Evolutionary conservation across 2,888 invertebrate species (phyloP).

Genomic region (Sinelater perroti): DNA sequence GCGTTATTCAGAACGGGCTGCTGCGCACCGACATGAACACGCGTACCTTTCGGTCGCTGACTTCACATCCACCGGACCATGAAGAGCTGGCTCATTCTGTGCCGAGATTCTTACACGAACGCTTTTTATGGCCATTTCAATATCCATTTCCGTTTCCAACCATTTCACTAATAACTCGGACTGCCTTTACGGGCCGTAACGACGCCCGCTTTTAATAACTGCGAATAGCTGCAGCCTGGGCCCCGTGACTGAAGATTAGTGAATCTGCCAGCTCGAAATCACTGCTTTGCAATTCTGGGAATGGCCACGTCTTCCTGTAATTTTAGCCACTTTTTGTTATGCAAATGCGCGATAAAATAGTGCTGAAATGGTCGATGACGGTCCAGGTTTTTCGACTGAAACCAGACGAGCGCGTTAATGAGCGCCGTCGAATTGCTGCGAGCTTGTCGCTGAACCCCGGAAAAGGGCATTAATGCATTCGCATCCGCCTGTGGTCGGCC

Average conservation of each 20-base stretch:
- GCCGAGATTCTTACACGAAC: slow-evolving; percentile 36
- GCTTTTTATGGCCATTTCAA: slow-evolving; percentile 31
- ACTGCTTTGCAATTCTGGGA: slow-evolving; percentile 24
- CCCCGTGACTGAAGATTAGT: slow-evolving; percentile 15
- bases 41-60: slow-evolving; percentile 56
- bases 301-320: slow-evolving; percentile 26
- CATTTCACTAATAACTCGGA: slow-evolving; percentile 27
- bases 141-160: slow-evolving; percentile 34
- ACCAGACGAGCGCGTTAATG: slow-evolving; percentile 10
- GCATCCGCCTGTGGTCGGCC: background rate
- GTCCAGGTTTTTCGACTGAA: slow-evolving; percentile 1
- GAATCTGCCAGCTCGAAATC: slow-evolving; percentile 9
- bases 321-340: slow-evolving; percentile 29
- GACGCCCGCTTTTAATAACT: slow-evolving; percentile 16
- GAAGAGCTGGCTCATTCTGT: slow-evolving; percentile 40
- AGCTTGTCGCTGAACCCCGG: slow-evolving; percentile 9
- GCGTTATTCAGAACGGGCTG: slow-evolving; percentile 21
- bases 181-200: slow-evolving; percentile 23
- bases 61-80: slow-evolving; percentile 54
- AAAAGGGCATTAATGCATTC: slow-evolving; percentile 4
- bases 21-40: slow-evolving; percentile 50
- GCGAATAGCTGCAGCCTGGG: slow-evolving; percentile 5
- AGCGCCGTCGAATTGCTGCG: slow-evolving; percentile 3
- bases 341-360: slow-evolving; percentile 19
- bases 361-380: slow-evolving; percentile 7